phyloP scores from a whole-genome alignment of 2,888 invertebrate genomes.

The Dastarcus helophoroides region DNA sequence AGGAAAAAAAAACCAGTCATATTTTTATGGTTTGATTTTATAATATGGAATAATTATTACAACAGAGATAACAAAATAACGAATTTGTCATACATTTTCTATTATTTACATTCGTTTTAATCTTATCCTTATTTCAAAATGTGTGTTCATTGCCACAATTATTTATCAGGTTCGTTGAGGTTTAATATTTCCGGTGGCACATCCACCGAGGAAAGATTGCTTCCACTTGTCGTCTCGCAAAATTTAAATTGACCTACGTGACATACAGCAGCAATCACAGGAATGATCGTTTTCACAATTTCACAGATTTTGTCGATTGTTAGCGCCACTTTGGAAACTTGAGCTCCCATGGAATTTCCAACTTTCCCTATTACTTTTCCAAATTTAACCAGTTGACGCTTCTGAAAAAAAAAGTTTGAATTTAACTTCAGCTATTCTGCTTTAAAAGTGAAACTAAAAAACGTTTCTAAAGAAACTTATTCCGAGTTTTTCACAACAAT shows the following conservation, averaged over 20 bases:
- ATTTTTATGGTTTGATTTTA: no score
- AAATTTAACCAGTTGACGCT: conserved; percentile 26
- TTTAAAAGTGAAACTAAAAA: conserved; percentile 1
- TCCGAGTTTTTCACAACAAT: no score
- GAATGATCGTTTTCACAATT: conserved; percentile 33
- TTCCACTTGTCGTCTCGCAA: conserved; percentile 29
- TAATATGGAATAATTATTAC: no score
- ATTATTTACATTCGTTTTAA: no score
- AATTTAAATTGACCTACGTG: conserved; percentile 34
- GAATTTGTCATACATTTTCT: no score
- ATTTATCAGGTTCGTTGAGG: conserved; percentile 17
- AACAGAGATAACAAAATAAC: no score
- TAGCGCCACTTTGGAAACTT: conserved; percentile 27
- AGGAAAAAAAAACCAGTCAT: no score
- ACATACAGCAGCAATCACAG: conserved; percentile 33
- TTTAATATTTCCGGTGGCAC: conserved; percentile 21
- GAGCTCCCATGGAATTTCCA: conserved; percentile 30
- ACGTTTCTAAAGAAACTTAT: no score
- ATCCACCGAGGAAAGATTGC: no score
- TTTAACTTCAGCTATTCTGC: conserved; percentile 1
- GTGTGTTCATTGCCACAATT: no score
- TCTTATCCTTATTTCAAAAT: no score
- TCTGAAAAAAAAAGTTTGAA: conserved; percentile 21
- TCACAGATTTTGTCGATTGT: conserved; percentile 33
- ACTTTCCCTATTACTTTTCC: conserved; percentile 30